A percentile compares a stretch with the other conserved stretches of the same genome.
phyloP scores from a whole-genome alignment of 2,797 vertebrate species.

The Tangara arthus region DNA sequence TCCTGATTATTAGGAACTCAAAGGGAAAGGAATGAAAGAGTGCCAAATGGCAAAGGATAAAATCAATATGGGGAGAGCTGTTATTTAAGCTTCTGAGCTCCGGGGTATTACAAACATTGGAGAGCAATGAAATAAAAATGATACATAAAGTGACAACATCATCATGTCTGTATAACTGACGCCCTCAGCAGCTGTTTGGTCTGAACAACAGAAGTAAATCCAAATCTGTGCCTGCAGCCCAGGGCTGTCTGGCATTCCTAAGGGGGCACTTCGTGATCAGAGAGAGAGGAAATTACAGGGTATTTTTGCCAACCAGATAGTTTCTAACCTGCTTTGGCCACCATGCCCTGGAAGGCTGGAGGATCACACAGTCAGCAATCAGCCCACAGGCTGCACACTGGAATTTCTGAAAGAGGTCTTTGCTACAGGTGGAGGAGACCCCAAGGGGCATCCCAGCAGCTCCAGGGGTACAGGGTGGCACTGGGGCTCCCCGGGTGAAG shows the following conservation, averaged over 20 bases:
- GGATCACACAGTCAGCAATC: not conserved
- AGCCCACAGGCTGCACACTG: not conserved
- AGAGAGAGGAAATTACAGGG: slow-evolving; percentile 5
- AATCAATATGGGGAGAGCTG: slow-evolving; percentile 40
- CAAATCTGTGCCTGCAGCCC: slow-evolving; percentile 48
- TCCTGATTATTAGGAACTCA: slow-evolving; percentile 37
- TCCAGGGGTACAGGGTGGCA: not conserved
- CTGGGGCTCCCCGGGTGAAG: not conserved
- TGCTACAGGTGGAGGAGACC: not conserved
- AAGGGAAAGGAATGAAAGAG: slow-evolving; percentile 4
- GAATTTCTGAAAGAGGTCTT: not conserved
- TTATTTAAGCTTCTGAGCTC: slow-evolving; percentile 49
- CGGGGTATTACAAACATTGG: slow-evolving; percentile 22
- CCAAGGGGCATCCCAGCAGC: not conserved
- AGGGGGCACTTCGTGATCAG: not conserved
- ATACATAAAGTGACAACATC: slow-evolving; percentile 55
- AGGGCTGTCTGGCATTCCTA: slow-evolving; percentile 23
- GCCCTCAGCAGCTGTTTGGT: slow-evolving; percentile 38
- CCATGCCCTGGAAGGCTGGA: not conserved
- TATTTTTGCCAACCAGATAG: slow-evolving; percentile 2
- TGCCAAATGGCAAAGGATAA: slow-evolving; percentile 51
- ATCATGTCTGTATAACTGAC: slow-evolving; percentile 36
- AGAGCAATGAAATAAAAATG: slow-evolving; percentile 67
- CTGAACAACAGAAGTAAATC: slow-evolving; percentile 56
- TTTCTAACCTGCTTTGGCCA: slow-evolving; percentile 37